These are phyloP conservation scores for Rhynchonycteris naso DNA, from an alignment of 2,797 vertebrate species.

Conservation along the genomic window DNA sequence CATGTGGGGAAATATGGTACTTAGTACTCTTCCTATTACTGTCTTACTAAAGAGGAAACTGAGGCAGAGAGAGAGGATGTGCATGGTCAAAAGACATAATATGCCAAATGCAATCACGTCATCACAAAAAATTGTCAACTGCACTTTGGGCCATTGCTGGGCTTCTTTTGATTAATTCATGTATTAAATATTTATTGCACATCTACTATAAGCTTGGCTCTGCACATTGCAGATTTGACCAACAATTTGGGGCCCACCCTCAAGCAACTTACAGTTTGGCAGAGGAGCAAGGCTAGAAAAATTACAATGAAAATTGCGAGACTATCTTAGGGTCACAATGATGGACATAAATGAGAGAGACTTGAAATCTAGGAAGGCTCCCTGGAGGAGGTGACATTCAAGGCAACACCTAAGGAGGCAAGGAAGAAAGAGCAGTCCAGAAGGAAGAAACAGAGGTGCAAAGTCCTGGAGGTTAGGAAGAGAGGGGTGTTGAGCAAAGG, in stretches of 20 bases:
- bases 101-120: not conserved
- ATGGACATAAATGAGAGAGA: not conserved
- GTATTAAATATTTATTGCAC: not conserved
- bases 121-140: not conserved
- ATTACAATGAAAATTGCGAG: not conserved
- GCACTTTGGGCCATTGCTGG: no score
- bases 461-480: not conserved
- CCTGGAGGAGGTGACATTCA: not conserved
- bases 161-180: not conserved
- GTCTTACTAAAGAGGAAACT: not conserved
- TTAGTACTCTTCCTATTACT: not conserved
- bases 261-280: slow-evolving; percentile 35
- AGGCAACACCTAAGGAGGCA: not conserved
- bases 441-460: not conserved
- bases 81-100: not conserved
- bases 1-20: no score
- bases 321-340: accelerated
- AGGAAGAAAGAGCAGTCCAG: not conserved
- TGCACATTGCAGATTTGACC: not conserved
- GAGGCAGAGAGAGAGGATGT: not conserved
- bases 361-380: not conserved
- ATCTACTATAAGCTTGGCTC: not conserved
- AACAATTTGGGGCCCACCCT: not conserved
- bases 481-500: not conserved
- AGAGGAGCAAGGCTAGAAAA: not conserved